Base-by-base conservation (phyloP, 2,888 invertebrate genomes). In the Beris chalybata region DNA sequence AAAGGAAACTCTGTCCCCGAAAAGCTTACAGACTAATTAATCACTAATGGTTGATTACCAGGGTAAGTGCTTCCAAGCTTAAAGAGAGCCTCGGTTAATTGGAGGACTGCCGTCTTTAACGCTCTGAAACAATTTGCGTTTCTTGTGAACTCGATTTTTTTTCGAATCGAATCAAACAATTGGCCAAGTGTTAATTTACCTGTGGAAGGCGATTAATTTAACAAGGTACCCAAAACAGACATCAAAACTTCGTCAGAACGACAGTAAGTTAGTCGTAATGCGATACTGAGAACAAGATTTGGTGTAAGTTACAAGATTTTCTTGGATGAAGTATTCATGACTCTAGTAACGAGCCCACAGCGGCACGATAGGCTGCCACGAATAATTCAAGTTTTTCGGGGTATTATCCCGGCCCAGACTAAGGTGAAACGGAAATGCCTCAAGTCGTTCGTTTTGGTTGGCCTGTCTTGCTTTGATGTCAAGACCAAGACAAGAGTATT, bases 301-400 rank as follows among this genome's bases (percentile, higher is more conserved):
- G 61, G 61, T 61, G 61, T 61, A 61, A 61, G 50, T 61, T 61
- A 61, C 61, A 61, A 55, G 56, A 56, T 56, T 56, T 44, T 56
- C 56, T 56, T 56, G 44, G 56, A 43, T 15, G 54, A 30, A 54
- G 43, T 44, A 22, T 56, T 56, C 56, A 15, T 56, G 56, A 43
- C 56, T 56, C 56, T 43, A 11, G 56, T 22, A 43, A 31, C 31
- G 11, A 11, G 38, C 4, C 43, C 43, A 54, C 54, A 32, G 12
- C n/a, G 4, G 54, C 11, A 53, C 11, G 52, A 12, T 29, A 15
- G 11, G 5, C 12, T 31, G 12, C 31, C 31, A 54, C 13, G 43
- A 53, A 53, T 7, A 29, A 13, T 29, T 38, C 38, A 38, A 38
- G 38, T 22, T 50, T 50, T 29, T 7, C 4, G 15, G 31, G 11